Evolutionary conservation across 2,797 vertebrate species (phyloP), one percentile per base, ranked within the genome.

Genomic region (Gambusia yucatana): DNA sequence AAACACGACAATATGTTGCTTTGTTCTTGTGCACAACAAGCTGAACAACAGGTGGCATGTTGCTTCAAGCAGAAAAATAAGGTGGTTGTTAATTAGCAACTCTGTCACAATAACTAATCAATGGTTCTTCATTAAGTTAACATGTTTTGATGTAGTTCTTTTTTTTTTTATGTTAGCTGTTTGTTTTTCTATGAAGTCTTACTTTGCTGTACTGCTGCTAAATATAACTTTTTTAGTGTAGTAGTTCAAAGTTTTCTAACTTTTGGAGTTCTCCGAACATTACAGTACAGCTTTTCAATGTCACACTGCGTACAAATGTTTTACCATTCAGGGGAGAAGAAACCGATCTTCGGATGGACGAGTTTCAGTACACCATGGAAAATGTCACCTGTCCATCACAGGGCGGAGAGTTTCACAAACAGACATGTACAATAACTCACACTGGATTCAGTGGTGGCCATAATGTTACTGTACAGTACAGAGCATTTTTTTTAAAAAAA

Each of bases 91-190:
- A 84, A 89, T 87, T 30, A 87, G 73, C 41, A 74, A 1, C n/a
- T 78, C 46, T 88, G 88, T 92, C 89, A 92, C 76, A 91, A 93
- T 88, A 89, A 48, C 78, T 47, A 71, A 75, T 73, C 75, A 72
- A 78, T 67, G 25, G 44, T 57, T 77, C 77, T 71, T 20, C 36
- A 86, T 78, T 78, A 25, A 86, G 82, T 86, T 83, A 90, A 75
- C 71, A 57, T 16, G 71, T 86, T 91, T 87, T 86, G 80, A 84
- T 76, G 55, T 13, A 10, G 25, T 3, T 46, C 33, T 11, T n/a
- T 9, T 39, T n/a, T 9, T 39, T 9, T 39, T 10, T 61, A 30
- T 6, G 20, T 33, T 41, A 22, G 22, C 20, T 80, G 13, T 16
- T 43, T 73, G 17, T 67, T 72, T 44, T 30, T 63, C 4, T 73